A percentile compares a stretch with the other conserved stretches of the same genome.
Conservation (phyloP, 1,140 invertebrate species). For the Ganaspis sp. region DNA sequence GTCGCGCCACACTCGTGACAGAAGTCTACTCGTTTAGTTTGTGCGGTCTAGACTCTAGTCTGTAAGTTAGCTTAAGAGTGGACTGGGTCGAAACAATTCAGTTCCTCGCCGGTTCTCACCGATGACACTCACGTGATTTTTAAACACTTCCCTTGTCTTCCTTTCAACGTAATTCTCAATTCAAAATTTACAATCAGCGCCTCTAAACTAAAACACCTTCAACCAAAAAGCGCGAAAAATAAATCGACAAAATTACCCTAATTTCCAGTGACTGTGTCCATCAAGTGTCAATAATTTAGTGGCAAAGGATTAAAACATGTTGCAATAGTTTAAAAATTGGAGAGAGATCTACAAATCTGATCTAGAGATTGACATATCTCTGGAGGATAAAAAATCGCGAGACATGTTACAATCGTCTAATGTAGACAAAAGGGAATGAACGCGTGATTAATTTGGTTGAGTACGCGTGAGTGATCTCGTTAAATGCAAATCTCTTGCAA, state of each 20-base stretch:
- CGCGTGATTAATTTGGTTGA: not conserved
- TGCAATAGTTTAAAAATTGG: no score
- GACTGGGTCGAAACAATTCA: not conserved
- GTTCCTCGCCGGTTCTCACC: constrained; percentile 5
- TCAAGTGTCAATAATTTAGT: not conserved
- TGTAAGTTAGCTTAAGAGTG: not conserved
- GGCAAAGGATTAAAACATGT: not conserved
- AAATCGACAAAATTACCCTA: not conserved
- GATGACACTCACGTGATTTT: not conserved
- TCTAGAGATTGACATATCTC: not conserved
- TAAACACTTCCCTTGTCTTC: constrained; percentile 1
- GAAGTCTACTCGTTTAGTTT: not conserved
- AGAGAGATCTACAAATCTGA: no score
- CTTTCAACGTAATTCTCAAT: not conserved
- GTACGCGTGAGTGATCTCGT: constrained; percentile 8
- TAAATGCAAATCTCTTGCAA: constrained; percentile 1
- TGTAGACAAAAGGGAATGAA: not conserved
- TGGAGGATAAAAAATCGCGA: not conserved
- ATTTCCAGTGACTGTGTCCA: not conserved
- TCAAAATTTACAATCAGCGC: not conserved
- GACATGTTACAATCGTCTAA: not conserved
- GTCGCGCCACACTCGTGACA: constrained; percentile 11
- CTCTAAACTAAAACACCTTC: not conserved
- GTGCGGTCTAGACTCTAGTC: not conserved
- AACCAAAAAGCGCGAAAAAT: not conserved